Evolutionary conservation across 2,113 vertebrate species (phyloP).

Genomic region (Alosa alosa): DNA sequence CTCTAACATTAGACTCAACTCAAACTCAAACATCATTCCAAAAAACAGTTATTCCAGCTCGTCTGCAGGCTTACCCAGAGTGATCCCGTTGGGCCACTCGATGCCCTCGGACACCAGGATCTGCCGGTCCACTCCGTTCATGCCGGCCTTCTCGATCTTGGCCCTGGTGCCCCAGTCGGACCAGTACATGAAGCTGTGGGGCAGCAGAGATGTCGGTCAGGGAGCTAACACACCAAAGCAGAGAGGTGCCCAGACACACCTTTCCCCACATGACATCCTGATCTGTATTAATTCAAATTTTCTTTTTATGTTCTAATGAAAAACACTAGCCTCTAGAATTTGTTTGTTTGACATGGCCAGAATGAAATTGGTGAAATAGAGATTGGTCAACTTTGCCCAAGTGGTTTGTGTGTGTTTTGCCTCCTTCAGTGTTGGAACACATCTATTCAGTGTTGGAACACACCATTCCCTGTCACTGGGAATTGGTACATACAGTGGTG

Average conservation of each 20-base stretch:
- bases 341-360: too few species aligned
- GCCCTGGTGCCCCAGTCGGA: constrained; percentile 94
- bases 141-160: constrained; percentile 94
- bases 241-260: background rate
- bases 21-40: background rate
- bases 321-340: too few species aligned
- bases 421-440: too few species aligned
- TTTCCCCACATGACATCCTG: background rate
- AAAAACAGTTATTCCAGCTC: background rate
- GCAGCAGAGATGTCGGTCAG: constrained; percentile 22
- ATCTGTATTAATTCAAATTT: too few species aligned
- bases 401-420: too few species aligned
- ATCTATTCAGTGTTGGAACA: background rate
- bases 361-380: too few species aligned
- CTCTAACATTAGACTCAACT: too few species aligned
- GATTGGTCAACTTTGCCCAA: too few species aligned
- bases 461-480: background rate
- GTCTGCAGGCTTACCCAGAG: constrained; percentile 77
- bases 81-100: constrained; percentile 97
- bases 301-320: too few species aligned
- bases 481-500: too few species aligned
- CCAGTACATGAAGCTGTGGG: constrained; percentile 94
- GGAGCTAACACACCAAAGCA: background rate
- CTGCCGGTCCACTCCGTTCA: constrained; percentile 88
- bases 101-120: constrained; percentile 88